A percentile compares a stretch with the other conserved stretches of the same genome.
Evolutionary conservation across 2,113 vertebrate species (phyloP).

Genomic region (Sarotherodon lohbergeri): DNA sequence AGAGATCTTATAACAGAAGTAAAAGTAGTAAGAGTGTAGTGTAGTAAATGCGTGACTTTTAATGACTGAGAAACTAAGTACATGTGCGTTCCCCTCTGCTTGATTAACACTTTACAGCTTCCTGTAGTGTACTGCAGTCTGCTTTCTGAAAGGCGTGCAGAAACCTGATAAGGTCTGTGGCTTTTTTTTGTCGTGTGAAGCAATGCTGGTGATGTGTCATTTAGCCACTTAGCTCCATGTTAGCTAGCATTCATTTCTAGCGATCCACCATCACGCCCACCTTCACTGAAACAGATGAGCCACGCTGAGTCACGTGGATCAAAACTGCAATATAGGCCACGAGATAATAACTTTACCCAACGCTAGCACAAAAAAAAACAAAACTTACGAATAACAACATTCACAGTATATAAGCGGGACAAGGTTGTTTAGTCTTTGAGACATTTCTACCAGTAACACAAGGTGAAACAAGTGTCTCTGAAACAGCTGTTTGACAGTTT

Average conservation of each 20-base stretch:
- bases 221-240: not conserved
- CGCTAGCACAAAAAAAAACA: not conserved
- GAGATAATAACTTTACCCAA: not conserved
- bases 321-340: not conserved
- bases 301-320: slow-evolving; percentile 5
- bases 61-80: not conserved
- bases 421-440: not conserved
- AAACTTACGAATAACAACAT: not conserved
- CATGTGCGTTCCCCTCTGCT: not conserved
- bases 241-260: not conserved
- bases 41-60: not conserved
- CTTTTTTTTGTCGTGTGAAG: not conserved
- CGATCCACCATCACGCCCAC: not conserved
- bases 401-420: not conserved
- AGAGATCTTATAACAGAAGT: not conserved
- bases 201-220: not conserved
- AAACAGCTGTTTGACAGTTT: not conserved
- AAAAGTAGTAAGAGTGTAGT: not conserved
- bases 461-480: not conserved
- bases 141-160: not conserved
- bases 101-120: not conserved
- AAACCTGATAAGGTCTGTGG: not conserved
- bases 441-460: not conserved
- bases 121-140: not conserved
- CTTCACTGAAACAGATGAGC: not conserved